Base-by-base conservation (phyloP, 2,797 vertebrate species). In the Sebastes cheni region DNA sequence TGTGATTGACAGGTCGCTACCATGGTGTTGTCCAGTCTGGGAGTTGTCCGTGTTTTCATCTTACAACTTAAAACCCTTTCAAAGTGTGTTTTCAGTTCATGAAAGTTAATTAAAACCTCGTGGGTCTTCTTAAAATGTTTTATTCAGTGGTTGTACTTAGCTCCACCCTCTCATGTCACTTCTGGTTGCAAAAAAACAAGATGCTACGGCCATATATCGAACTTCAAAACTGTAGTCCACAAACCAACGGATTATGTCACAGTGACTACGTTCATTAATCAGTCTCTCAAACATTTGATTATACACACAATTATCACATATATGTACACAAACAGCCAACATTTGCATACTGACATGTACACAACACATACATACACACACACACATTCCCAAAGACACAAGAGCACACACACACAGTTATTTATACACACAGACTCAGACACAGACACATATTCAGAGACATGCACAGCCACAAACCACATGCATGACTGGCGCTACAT, bases 1-100 rank as follows among this genome's bases (percentile, higher is more conserved):
- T 46, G 0, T 0, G 42, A 46, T 18, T 46, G 0, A 8, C 42
- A 46, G 7, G 42, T 46, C 16, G 16, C 16, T 46, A 18, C 42
- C 42, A 46, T 1, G 3, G 16, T 0, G 0, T 46, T 46, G 0
- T 46, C 42, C 0, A 0, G 16, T 46, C 42, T 46, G 42, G 42
- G 6, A 46, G 42, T 46, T 0, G 39, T 42, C 39, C 39, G 39
- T 16, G 39, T 42, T 42, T 42, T 42, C 39, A 16, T 42, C 14
- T 16, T 42, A 42, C 39, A 42, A 42, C 39, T 42, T 16, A 42
- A 42, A 42, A 42, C 42, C 42, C 42, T 46, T 46, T 46, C 16
- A 46, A 0, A 46, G 3, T 46, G 42, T 46, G 42, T 46, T 46
- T 46, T 18, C 0, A 46, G 16, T 18, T 46, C 16, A 46, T 46